phyloP scores from a whole-genome alignment of 2,797 vertebrate genomes.

The Pempheris klunzingeri region DNA sequence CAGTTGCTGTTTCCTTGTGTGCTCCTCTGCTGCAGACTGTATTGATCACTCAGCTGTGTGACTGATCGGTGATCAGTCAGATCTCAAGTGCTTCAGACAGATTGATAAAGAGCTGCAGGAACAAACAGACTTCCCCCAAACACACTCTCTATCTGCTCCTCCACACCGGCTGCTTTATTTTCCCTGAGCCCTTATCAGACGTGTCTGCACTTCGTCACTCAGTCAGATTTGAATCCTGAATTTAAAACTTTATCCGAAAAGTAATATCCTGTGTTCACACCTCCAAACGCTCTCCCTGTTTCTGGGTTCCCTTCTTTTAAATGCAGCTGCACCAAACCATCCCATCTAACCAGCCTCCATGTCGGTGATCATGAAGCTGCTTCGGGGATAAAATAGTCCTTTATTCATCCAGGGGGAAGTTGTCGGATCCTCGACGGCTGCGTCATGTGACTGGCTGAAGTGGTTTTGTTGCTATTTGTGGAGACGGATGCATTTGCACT shows the following conservation, averaged over 20 bases:
- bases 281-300: background rate
- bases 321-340: background rate
- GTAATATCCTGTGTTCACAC: background rate
- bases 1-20: slow-evolving; percentile 5
- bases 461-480: slow-evolving; percentile 10
- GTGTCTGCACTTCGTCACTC: background rate
- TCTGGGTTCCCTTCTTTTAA: background rate
- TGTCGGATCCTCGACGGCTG: background rate
- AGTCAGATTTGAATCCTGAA: background rate
- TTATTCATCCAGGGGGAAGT: too few relatives aligned
- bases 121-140: slow-evolving; percentile 5
- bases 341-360: background rate
- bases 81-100: slow-evolving; percentile 60
- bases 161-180: slow-evolving; percentile 7
- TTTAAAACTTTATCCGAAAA: too few relatives aligned
- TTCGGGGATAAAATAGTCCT: background rate
- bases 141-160: background rate
- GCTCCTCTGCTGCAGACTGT: slow-evolving; percentile 24
- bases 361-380: background rate
- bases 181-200: background rate
- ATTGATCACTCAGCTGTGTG: slow-evolving; percentile 56
- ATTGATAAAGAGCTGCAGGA: slow-evolving; percentile 54
- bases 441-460: background rate
- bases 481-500: slow-evolving; percentile 6
- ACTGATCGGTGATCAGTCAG: slow-evolving; percentile 52